phyloP scores from a whole-genome alignment of 2,113 vertebrate species.

The Muntiacus muntjak region DNA sequence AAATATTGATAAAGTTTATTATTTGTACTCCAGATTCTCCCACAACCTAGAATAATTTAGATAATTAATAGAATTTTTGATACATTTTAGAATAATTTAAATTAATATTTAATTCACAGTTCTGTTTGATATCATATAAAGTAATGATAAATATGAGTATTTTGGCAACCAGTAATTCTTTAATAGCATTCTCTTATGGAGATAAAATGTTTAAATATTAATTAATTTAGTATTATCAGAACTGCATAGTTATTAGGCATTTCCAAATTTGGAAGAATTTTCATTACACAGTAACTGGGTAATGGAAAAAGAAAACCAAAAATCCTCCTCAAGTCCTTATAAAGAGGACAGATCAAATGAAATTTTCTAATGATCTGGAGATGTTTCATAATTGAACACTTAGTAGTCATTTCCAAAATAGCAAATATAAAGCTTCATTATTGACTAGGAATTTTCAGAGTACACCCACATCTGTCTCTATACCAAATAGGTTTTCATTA shows the following conservation, averaged over 20 bases:
- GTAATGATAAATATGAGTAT: constrained; percentile 67
- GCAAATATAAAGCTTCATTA: constrained; percentile 69
- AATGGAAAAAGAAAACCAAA: constrained; percentile 44
- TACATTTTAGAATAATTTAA: constrained; percentile 72
- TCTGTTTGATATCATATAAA: constrained; percentile 68
- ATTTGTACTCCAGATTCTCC: constrained; percentile 64
- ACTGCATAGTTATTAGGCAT: constrained; percentile 64
- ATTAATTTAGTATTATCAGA: constrained; percentile 68
- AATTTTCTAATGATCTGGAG: constrained; percentile 60
- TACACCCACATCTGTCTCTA: constrained; percentile 50
- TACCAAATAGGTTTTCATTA: constrained; percentile 73
- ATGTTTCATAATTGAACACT: constrained; percentile 69
- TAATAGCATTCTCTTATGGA: constrained; percentile 67
- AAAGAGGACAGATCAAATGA: constrained; percentile 37
- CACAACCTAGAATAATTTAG: constrained; percentile 71
- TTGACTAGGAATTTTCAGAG: constrained; percentile 50
- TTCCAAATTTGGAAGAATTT: constrained; percentile 64
- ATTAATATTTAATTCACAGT: constrained; percentile 75
- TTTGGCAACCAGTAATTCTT: constrained; percentile 63
- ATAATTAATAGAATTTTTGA: constrained; percentile 76
- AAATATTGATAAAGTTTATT: constrained; percentile 74
- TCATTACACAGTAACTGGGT: constrained; percentile 39
- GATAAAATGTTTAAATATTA: constrained; percentile 76
- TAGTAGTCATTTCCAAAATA: constrained; percentile 72
- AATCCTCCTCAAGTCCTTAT: not conserved